A percentile compares a stretch with the other conserved stretches of the same genome.
Conservation (phyloP, 1,140 invertebrate genomes). For the Heterodera carotae region DNA sequence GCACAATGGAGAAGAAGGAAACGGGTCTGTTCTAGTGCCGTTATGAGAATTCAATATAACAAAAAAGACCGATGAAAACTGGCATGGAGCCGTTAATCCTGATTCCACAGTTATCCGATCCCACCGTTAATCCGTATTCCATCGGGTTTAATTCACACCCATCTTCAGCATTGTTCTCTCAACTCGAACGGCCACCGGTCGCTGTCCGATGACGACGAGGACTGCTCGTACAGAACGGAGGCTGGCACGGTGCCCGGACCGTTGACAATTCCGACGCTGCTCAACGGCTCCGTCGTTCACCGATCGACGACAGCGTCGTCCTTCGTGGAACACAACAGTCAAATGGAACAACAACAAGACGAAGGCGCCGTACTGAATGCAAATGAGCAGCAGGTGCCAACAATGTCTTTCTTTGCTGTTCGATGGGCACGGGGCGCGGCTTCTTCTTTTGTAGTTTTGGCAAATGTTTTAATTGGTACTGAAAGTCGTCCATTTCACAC, state of each 20-base stretch:
- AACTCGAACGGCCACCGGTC: neutral
- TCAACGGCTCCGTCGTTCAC: neutral
- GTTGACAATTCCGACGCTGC: neutral
- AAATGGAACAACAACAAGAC: neutral
- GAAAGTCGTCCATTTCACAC: too few relatives aligned
- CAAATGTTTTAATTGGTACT: too few relatives aligned
- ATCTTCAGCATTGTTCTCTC: neutral
- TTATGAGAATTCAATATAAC: too few relatives aligned
- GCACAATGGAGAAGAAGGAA: neutral
- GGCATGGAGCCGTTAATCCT: neutral
- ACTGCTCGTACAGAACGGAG: constrained; percentile 4
- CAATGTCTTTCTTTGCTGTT: too few relatives aligned
- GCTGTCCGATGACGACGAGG: neutral
- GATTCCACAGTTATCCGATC: too few relatives aligned
- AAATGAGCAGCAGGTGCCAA: too few relatives aligned
- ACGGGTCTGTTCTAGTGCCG: neutral
- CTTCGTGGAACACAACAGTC: neutral
- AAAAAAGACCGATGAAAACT: neutral
- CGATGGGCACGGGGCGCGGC: too few relatives aligned
- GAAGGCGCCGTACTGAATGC: neutral
- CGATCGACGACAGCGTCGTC: neutral
- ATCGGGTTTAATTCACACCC: too few relatives aligned
- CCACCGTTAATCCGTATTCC: too few relatives aligned
- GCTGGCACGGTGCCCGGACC: neutral
- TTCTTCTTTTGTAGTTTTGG: too few relatives aligned